phyloP scores from a whole-genome alignment of 2,888 invertebrate species.

The Oligia fasciuncula region DNA sequence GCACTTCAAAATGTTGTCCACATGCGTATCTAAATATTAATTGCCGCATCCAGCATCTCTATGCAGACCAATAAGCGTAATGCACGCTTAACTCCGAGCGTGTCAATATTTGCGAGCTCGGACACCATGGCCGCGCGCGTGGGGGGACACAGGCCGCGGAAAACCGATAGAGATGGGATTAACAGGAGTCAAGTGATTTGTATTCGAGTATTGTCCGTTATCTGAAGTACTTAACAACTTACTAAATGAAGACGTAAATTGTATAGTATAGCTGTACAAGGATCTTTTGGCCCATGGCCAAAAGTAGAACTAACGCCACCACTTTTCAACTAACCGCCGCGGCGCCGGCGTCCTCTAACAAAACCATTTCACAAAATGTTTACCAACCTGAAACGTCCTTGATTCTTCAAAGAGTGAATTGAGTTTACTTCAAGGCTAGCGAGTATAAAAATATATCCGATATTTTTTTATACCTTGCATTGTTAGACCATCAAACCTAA shows the following conservation, averaged over 20 bases:
- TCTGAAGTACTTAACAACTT: neutral
- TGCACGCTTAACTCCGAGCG: constrained; percentile 32
- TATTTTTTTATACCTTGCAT: neutral
- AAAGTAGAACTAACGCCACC: neutral
- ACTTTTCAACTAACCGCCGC: neutral
- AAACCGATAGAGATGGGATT: constrained; percentile 4
- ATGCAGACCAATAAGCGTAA: constrained; percentile 52
- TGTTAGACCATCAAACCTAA: neutral
- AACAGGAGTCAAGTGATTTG: constrained; percentile 27
- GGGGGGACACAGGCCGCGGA: constrained; percentile 9
- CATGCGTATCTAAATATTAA: neutral
- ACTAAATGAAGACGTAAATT: neutral
- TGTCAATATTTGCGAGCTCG: constrained; percentile 56
- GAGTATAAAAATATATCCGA: neutral
- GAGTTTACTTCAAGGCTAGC: neutral
- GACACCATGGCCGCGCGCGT: constrained; percentile 18
- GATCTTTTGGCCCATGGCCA: neutral
- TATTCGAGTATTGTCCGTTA: neutral
- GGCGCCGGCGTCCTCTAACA: neutral
- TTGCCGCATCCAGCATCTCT: constrained; percentile 37
- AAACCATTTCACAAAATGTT: neutral
- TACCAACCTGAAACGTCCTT: neutral
- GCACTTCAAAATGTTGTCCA: neutral
- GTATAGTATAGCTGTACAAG: neutral
- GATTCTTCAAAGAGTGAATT: neutral